phyloP scores from a whole-genome alignment of 1,140 invertebrate genomes.

The Drosophila kanapiae region DNA sequence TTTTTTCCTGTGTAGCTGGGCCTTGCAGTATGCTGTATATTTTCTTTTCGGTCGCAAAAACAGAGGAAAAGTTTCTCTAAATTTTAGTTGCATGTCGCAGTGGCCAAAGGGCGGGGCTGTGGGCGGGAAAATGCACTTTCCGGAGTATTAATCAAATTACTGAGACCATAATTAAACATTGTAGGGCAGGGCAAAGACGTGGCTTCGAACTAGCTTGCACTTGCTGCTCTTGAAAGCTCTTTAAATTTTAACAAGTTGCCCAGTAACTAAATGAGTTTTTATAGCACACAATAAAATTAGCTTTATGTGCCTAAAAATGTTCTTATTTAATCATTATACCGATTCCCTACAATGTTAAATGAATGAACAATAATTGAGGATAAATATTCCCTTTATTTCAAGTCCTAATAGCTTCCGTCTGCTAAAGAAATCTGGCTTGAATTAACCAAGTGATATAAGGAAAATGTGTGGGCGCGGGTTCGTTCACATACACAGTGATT shows the following conservation, averaged over 20 bases:
- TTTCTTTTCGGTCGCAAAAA: slow-evolving; percentile 9
- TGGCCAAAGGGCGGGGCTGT: not conserved
- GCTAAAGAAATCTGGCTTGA: not conserved
- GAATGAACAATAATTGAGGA: rapidly evolving
- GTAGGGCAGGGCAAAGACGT: slow-evolving; percentile 23
- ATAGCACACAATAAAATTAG: not conserved
- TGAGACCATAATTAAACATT: slow-evolving; percentile 46
- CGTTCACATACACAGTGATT: slow-evolving; percentile 27
- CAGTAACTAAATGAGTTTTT: slow-evolving; percentile 2
- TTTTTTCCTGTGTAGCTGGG: slow-evolving; percentile 6
- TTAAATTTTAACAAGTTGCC: slow-evolving; percentile 17
- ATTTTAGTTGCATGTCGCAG: slow-evolving; percentile 21
- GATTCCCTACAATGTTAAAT: not conserved
- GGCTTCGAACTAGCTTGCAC: not conserved
- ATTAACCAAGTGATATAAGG: not conserved
- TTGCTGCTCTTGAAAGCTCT: slow-evolving; percentile 38
- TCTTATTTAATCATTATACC: not conserved
- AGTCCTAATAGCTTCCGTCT: not conserved
- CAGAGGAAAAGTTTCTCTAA: slow-evolving; percentile 21
- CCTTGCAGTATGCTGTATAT: slow-evolving; percentile 37
- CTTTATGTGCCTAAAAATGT: not conserved
- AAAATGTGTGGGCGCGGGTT: not conserved
- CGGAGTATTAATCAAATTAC: slow-evolving; percentile 50
- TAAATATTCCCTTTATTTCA: not conserved
- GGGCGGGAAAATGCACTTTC: slow-evolving; percentile 38